Evolutionary conservation across 1,140 invertebrate species (phyloP), one percentile per base, ranked within the genome.

Genomic region (Battus philenor): DNA sequence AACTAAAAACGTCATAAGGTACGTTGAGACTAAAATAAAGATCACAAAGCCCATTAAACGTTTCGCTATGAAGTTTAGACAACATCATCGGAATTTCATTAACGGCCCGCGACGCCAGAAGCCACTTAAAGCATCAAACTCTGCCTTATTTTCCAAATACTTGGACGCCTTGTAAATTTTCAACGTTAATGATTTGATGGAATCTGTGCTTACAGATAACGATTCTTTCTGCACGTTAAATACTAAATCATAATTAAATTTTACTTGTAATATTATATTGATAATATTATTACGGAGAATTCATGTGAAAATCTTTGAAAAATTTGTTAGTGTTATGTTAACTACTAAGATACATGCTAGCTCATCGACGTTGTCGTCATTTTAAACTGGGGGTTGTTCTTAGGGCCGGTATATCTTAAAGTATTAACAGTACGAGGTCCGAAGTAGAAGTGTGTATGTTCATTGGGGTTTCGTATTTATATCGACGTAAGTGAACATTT

Each of bases 71-170:
- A 61, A 66, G 26, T 59, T 61, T 33, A 56, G 26, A 50, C 51
- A 58, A 52, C 39, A 50, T 49, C 38, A 44, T 24, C 38, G 38
- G 53, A 44, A 55, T 49, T 55, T 47, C 36, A 43, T 36, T 56
- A 52, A 61, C 52, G 48, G 53, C 34, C 36, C 44, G 45, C 50
- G 50, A 32, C 15, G 53, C 9, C 15, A 20, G 44, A 44, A 54
- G 31, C 46, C 43, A 56, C 50, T 55, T 32, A 44, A 46, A 41
- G 56, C 49, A 55, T 62, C 53, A 58, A 44, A 57, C 49, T 46
- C 50, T 49, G 59, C 57, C 57, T 54, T 66, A 59, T 66, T 62
- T 54, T 41, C 18, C 15, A 57, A 66, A 61, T 66, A 59, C 51
- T 60, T 55, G 29, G 44, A 15, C 20, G 47, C 53, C 31, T 62